Percentiles rank a stretch among this genome's conserved stretches.
These are phyloP conservation scores for Neoseiulus cucumeris DNA, from an alignment of 1,140 invertebrate genomes.

Conservation along the genomic window DNA sequence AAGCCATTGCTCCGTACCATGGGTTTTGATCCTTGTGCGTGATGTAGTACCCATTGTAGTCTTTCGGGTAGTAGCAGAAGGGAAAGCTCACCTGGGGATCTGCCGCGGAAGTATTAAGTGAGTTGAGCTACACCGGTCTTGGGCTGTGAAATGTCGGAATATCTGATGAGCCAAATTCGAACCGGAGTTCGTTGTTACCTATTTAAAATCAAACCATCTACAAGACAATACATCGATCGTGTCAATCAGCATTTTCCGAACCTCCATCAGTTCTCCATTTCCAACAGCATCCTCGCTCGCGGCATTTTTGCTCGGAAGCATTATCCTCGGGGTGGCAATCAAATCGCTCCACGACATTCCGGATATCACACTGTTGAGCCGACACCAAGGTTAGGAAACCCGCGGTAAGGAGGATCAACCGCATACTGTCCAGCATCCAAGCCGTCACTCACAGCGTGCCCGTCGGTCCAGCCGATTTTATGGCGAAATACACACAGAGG, in stretches of 20 bases:
- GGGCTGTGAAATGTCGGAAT: too few relatives aligned
- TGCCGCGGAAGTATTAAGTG: too few relatives aligned
- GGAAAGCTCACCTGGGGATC: background rate
- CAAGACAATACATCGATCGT: too few relatives aligned
- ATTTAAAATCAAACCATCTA: too few relatives aligned
- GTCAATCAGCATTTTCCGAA: too few relatives aligned
- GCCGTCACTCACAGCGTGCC: too few relatives aligned
- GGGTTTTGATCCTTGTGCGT: background rate
- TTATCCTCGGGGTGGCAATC: slow-evolving; percentile 29
- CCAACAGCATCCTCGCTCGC: slow-evolving; percentile 30
- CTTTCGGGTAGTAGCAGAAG: slow-evolving; percentile 15
- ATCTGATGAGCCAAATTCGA: too few relatives aligned
- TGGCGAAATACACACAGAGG: too few relatives aligned
- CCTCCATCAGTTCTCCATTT: slow-evolving; percentile 22
- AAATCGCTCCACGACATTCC: slow-evolving; percentile 17
- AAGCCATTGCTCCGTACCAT: slow-evolving; percentile 25
- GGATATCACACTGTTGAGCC: background rate
- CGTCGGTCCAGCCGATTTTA: too few relatives aligned
- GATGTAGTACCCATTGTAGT: slow-evolving; percentile 20
- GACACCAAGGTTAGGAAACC: background rate
- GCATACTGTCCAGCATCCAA: too few relatives aligned
- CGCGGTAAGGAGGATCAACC: too few relatives aligned
- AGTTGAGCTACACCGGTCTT: too few relatives aligned
- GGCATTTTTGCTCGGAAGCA: slow-evolving; percentile 24
- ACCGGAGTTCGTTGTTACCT: background rate